Conservation (phyloP, 2,113 vertebrate genomes). For the Leucosticte australis region DNA sequence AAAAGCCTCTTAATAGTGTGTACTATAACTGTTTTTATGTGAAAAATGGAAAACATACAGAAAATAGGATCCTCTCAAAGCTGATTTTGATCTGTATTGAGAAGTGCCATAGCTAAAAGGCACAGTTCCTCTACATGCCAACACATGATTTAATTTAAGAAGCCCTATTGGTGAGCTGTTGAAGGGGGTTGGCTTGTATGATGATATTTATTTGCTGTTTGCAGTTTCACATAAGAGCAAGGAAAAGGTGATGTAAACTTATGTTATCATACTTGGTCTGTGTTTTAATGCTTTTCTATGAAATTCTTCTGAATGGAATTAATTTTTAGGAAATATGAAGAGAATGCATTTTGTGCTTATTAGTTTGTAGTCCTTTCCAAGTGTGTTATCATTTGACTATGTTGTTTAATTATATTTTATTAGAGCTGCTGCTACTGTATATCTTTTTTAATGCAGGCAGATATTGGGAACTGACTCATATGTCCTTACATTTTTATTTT, state of each 20-base stretch:
- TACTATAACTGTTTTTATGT: neutral
- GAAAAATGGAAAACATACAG: neutral
- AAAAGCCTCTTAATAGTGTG: neutral
- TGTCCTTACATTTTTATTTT: slow-evolving; percentile 50
- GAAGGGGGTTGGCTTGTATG: neutral
- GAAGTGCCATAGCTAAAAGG: neutral
- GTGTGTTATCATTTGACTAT: neutral
- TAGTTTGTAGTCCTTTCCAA: neutral
- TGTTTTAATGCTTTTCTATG: neutral
- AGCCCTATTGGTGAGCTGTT: neutral
- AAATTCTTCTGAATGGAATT: neutral
- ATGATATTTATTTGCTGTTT: neutral
- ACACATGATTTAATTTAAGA: neutral
- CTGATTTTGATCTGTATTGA: neutral
- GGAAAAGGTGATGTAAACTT: neutral
- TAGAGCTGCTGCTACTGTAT: neutral
- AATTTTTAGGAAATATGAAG: neutral
- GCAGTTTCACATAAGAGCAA: neutral
- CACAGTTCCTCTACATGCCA: neutral
- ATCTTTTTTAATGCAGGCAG: neutral
- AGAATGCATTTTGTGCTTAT: neutral
- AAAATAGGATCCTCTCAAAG: neutral
- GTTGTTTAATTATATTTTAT: neutral
- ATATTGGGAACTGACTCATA: slow-evolving; percentile 5
- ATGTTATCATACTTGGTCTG: neutral